These are phyloP conservation scores for Platorchestia sp. DNA, from an alignment of 1,140 invertebrate species.

Conservation along the genomic window DNA sequence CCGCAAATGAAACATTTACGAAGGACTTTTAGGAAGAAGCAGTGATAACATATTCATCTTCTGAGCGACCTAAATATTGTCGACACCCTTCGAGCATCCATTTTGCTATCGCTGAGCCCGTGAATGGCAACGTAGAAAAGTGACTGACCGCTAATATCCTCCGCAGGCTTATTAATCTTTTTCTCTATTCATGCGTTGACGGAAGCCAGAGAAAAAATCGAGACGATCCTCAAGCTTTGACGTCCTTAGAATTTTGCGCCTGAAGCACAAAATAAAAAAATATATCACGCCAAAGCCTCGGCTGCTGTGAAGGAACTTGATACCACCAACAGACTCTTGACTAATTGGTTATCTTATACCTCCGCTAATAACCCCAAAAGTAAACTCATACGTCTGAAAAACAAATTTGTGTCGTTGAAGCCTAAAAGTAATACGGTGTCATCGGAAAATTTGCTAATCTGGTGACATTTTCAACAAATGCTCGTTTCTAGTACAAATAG, in stretches of 20 bases:
- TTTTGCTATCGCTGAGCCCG: not conserved
- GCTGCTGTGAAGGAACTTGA: not conserved
- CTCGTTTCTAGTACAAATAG: not conserved
- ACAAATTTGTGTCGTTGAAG: not conserved
- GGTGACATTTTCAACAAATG: not conserved
- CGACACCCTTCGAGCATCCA: not conserved
- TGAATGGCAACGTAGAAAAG: not conserved
- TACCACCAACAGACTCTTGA: not conserved
- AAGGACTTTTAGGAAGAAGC: not conserved
- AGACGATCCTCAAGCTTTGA: not conserved
- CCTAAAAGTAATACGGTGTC: not conserved
- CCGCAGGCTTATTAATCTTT: constrained; percentile 31
- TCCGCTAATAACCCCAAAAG: too few species aligned
- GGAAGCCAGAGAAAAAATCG: not conserved
- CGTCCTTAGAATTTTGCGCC: not conserved
- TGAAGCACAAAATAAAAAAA: not conserved
- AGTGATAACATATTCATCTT: not conserved
- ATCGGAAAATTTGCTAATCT: not conserved
- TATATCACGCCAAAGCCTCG: not conserved
- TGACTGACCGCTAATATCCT: constrained; percentile 36
- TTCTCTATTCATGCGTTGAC: constrained; percentile 15
- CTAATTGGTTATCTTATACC: not conserved
- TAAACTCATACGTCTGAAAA: too few species aligned
- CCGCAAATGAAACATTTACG: too few species aligned
- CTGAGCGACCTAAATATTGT: not conserved